Base-by-base conservation (phyloP, 2,888 invertebrate genomes). In the Dynastes tityus region DNA sequence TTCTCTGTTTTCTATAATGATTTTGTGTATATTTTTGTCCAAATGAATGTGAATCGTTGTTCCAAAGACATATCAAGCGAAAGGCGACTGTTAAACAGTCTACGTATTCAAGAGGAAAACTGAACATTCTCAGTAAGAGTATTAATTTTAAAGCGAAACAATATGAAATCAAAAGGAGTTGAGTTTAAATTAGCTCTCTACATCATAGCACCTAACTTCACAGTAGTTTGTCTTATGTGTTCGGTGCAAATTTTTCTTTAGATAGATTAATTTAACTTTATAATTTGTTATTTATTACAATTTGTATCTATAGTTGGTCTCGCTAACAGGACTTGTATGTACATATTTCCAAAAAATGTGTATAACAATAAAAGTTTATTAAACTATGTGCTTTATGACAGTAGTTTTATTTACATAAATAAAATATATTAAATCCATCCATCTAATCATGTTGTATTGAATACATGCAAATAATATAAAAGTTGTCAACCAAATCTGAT, bases 281-380 rank as follows among this genome's bases (percentile, higher is more conserved):
- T 84, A 82, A 84, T 86, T 86, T 86, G 86, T 87, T 88, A 87
- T 87, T 87, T 87, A 87, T 87, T 88, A 84, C 84, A 85, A 85
- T 87, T 87, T 87, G 85, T 87, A 86, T 87, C 87, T 87, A 85
- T 87, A 86, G 84, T 85, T 87, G 88, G 87, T 88, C 86, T 88
- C 87, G 87, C 87, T 88, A 87, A 87, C 87, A 87, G 86, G 86
- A 87, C 85, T 87, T 85, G 88, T 89, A 88, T 85, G 88, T 89
- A 88, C 86, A 88, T 88, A 88, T 85, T 86, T 86, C 86, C 86
- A 86, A 86, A 84, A 87, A 87, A 86, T 87, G 87, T 89, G 88
- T 88, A 88, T 86, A 87, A 88, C 86, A 82, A 84, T 86, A 87
- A 84, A 86, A 86, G 84, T 85, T 85, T 87, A 87, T 87, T 87